Evolutionary conservation across 2,797 vertebrate genomes (phyloP).

Genomic region (Meda fulgida): DNA sequence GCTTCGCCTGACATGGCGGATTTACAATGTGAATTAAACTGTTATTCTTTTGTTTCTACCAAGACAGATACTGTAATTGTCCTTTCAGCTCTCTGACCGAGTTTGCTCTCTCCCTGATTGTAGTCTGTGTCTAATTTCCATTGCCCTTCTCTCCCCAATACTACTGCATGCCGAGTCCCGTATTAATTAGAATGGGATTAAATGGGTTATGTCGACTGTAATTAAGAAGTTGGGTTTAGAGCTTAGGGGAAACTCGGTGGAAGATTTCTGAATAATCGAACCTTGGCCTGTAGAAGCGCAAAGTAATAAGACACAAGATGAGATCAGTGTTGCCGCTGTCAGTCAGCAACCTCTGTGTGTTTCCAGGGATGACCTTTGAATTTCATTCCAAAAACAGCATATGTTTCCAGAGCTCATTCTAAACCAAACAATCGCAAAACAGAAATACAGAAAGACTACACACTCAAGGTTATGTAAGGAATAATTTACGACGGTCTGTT

Average conservation of each 20-base stretch:
- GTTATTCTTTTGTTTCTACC: constrained; percentile 50
- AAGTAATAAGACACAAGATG: constrained; percentile 56
- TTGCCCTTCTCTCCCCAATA: constrained; percentile 55
- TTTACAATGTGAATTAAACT: constrained; percentile 41
- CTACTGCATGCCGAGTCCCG: constrained; percentile 60
- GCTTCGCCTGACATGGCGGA: constrained; percentile 29
- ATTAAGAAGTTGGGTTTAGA: constrained; percentile 69
- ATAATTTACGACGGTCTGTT: not conserved
- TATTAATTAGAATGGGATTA: constrained; percentile 76
- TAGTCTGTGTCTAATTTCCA: constrained; percentile 51
- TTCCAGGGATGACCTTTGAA: constrained; percentile 49
- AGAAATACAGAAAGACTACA: constrained; percentile 1
- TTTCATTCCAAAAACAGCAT: constrained; percentile 28
- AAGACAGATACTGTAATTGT: constrained; percentile 53
- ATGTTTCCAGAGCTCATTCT: constrained; percentile 31
- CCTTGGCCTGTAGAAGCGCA: constrained; percentile 53
- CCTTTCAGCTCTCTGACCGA: constrained; percentile 48
- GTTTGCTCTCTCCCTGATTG: constrained; percentile 46
- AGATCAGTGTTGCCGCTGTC: constrained; percentile 30
- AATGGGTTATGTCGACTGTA: constrained; percentile 67
- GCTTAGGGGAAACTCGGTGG: constrained; percentile 66
- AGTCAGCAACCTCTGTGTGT: constrained; percentile 48
- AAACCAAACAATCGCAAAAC: constrained; percentile 42
- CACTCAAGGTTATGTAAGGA: not conserved
- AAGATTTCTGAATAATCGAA: constrained; percentile 65